Conservation (phyloP, 2,113 vertebrate species). For the Podiceps cristatus region DNA sequence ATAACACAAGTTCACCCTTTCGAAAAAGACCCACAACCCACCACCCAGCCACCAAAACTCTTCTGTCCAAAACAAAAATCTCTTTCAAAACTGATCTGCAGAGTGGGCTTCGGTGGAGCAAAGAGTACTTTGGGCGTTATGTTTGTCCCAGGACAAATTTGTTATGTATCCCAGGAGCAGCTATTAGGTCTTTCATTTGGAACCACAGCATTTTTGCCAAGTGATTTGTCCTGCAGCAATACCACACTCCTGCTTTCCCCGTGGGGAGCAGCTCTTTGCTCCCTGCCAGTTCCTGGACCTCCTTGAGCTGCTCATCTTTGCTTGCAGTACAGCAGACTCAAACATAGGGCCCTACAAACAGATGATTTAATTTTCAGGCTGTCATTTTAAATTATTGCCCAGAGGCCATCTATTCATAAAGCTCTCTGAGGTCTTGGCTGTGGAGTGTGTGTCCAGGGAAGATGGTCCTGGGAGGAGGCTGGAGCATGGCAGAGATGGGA, state of each 20-base stretch:
- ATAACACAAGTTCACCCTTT: neutral
- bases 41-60: neutral
- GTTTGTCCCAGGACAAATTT: neutral
- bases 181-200: neutral
- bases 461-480: neutral
- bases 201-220: neutral
- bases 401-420: neutral
- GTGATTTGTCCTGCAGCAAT: rapidly evolving
- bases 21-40: neutral
- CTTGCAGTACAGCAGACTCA: neutral
- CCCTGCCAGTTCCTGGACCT: neutral
- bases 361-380: neutral
- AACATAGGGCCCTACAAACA: neutral
- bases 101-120: neutral
- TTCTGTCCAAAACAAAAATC: neutral
- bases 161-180: neutral
- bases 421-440: neutral
- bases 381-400: neutral
- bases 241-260: neutral
- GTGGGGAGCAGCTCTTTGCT: neutral
- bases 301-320: neutral
- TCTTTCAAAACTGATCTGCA: neutral
- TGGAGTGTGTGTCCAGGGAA: neutral
- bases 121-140: neutral
- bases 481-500: neutral